Base-by-base conservation (phyloP, 2,113 vertebrate species). In the Tachysurus fulvidraco region DNA sequence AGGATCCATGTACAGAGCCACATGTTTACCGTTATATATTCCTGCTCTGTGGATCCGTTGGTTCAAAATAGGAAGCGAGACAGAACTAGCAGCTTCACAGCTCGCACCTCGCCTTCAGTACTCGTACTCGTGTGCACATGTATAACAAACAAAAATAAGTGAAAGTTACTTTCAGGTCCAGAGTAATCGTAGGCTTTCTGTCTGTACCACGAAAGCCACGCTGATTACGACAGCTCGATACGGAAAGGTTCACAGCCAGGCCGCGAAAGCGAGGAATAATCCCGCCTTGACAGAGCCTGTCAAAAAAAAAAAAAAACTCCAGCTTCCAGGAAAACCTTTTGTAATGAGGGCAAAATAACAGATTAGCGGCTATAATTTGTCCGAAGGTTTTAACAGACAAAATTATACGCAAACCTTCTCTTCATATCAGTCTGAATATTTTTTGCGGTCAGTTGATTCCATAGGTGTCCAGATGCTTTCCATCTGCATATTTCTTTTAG, bases 361-460 rank as follows among this genome's bases (percentile, higher is more conserved):
- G 93, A 94, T 94, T 93, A 93, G 90, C 91, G 84, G 87, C 88
- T 91, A 87, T 93, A 94, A 95, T 95, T 93, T 94, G 92, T 94
- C 92, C 89, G 92, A 91, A 93, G 91, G 91, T 94, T 94, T 93
- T 93, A 95, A 94, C 92, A 93, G 91, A 85, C 50, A 46, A 89
- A 91, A 93, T 92, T 91, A 91, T 90, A 88, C 23, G 78, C 92
- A 87, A 82, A 88, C 90, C 89, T 85, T 92, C 90, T 89, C 81
- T 87, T 91, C 89, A 92, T 89, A 93, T 93, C 92, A 92, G 88
- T 91, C 90, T 60, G 83, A 91, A 90, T 86, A 89, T 93, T 86
- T 50, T 90, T 88, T 90, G 92, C 77, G 92, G 94, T 93, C 86
- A 86, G 88, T 90, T 88, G 86, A 89, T 81, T 92, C 92, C 89